Evolutionary conservation across 2,888 invertebrate genomes (phyloP).

Genomic region (Clitarchus hookeri): DNA sequence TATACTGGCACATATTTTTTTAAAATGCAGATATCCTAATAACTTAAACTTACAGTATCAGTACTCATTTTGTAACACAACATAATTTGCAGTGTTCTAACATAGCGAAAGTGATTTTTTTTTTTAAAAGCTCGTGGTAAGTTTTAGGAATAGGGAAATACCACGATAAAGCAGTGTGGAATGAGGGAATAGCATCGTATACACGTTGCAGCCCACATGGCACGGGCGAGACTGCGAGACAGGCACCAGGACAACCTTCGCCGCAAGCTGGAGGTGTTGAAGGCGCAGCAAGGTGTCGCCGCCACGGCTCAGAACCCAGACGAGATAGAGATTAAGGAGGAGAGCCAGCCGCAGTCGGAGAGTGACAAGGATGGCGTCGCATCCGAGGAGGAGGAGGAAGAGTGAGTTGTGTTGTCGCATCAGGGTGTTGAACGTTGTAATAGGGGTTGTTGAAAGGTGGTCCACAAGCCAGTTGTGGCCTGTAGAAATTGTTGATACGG

Average conservation of each 20-base stretch:
- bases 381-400: not conserved
- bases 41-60: too few species aligned
- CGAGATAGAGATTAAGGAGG: conserved; percentile 27
- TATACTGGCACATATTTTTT: too few species aligned
- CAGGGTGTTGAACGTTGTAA: too few species aligned
- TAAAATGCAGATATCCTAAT: too few species aligned
- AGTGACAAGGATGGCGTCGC: conserved; percentile 11
- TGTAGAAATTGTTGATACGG: too few species aligned
- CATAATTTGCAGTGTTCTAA: too few species aligned
- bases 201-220: conserved; percentile 77
- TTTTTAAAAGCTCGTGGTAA: too few species aligned
- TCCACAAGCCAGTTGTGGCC: too few species aligned
- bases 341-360: conserved; percentile 12
- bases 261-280: conserved; percentile 85
- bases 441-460: too few species aligned
- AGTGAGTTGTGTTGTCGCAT: not conserved
- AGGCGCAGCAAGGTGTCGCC: conserved; percentile 77
- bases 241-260: conserved; percentile 88
- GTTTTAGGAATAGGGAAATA: not conserved
- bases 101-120: too few species aligned
- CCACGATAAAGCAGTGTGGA: not conserved
- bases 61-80: too few species aligned
- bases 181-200: not conserved
- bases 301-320: conserved; percentile 45
- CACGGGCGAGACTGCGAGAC: conserved; percentile 88